A percentile compares a stretch with the other conserved stretches of the same genome.
phyloP scores from a whole-genome alignment of 64 coral and sea anemone genomes.

The Montipora efflorescens region DNA sequence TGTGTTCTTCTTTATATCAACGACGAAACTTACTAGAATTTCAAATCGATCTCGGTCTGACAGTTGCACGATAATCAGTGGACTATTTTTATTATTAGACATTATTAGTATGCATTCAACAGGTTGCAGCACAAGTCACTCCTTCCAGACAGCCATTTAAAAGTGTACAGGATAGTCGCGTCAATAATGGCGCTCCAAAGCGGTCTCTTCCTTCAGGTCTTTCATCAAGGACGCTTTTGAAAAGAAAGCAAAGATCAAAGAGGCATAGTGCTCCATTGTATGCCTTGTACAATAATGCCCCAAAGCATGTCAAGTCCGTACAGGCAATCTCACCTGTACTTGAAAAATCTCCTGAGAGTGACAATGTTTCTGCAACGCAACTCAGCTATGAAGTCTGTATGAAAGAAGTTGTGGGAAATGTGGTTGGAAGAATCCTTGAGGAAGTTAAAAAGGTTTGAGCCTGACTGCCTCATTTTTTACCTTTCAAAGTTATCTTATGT shows the following conservation, averaged over 20 bases:
- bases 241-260: slow-evolving; percentile 38
- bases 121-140: slow-evolving; percentile 17
- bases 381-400: background rate
- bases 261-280: slow-evolving; percentile 28
- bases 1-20: background rate
- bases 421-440: slow-evolving; percentile 2
- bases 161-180: slow-evolving; percentile 26
- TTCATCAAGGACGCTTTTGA: slow-evolving; percentile 6
- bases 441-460: slow-evolving; percentile 34
- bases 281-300: background rate
- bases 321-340: background rate
- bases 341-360: background rate
- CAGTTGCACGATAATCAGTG: background rate
- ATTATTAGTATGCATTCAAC: background rate
- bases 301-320: background rate
- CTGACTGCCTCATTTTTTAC: background rate
- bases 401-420: slow-evolving; percentile 8
- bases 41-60: background rate
- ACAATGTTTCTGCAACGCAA: background rate
- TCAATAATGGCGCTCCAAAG: slow-evolving; percentile 24
- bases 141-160: slow-evolving; percentile 36
- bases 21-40: background rate
- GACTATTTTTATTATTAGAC: background rate
- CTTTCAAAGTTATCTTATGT: background rate
- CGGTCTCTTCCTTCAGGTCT: slow-evolving; percentile 6